Base-by-base conservation (phyloP, 2,797 vertebrate genomes). In the Trematomus bernacchii region DNA sequence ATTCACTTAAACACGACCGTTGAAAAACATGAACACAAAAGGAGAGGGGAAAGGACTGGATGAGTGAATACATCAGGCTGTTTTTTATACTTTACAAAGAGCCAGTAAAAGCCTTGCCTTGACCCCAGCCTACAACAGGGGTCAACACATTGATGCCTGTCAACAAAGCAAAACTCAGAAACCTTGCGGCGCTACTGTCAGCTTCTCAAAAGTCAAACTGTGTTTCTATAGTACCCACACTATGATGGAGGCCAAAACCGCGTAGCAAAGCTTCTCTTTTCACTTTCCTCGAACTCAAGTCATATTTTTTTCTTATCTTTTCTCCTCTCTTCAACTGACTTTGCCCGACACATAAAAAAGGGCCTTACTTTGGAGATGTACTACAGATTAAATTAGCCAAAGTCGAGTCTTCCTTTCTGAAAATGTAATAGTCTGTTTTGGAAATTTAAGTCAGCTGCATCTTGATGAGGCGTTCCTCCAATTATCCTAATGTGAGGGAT, bases 41-140 rank as follows among this genome's bases (percentile, higher is more conserved):
- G 52, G 16, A 59, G 50, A 79, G 83, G 68, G 77, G 77, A 87
- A 85, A 72, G 5, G 18, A 61, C 46, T 55, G 54, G 66, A 86
- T 8, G 52, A 87, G 65, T 79, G 78, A 85, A 79, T 85, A 73
- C 42, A 79, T 79, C 66, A 76, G 78, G 59, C n/a, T 55, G 63
- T 72, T 85, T 80, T 90, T 75, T 80, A 67, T 78, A 46, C 65
- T 74, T 71, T 66, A 78, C 76, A 90, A 84, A 84, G 79, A 85
- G 66, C 65, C 52, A 44, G 67, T 12, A 23, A 73, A 85, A 58
- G 73, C 72, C 75, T 86, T 68, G 73, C 92, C 85, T 93, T 93
- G 92, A 93, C 90, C 90, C 84, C 71, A 73, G 83, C 82, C 84
- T 72, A 82, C 76, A 73, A 87, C 73, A 82, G 87, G 68, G 80